Evolutionary conservation across 2,113 vertebrate species (phyloP), one percentile per base, ranked within the genome.

Genomic region (Aphyosemion australe): DNA sequence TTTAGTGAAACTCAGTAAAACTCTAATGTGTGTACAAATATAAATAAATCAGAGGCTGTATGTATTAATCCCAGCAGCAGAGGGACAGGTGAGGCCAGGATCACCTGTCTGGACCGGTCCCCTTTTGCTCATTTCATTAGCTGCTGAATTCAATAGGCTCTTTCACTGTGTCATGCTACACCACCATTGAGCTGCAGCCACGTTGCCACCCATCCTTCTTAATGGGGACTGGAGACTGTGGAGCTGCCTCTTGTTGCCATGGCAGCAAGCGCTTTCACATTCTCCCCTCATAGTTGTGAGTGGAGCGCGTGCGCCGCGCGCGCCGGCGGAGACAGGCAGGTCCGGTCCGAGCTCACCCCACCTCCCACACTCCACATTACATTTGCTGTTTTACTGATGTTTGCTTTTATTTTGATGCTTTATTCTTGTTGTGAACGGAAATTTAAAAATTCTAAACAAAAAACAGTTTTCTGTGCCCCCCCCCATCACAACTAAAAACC

Each of bases 221-320:
- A 91, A 90, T 90, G 89, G 87, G 87, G 84, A 80, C 83, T 79
- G 74, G 82, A 87, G 87, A 80, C 85, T 74, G 84, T 88, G 87
- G 88, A 90, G 83, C 89, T 86, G 87, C 76, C 88, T 56, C 53
- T 82, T 91, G 90, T 92, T 90, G 88, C 87, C 89, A 93, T 93
- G 88, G 91, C 90, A 92, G 90, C 88, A 69, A 67, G 84, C 53
- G 65, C 79, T 89, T 91, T 90, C 85, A 76, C 89, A 91, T 91
- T 92, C 90, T 88, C 87, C 74, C 85, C 89, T 90, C 90, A 90
- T 84, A 86, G 72, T 39, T 26, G 69, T 73, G 71, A 82, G 72
- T 53, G 46, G 75, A 78, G 72, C 70, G 34, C 65, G 47, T 59
- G 73, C 26, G 26, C 26, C 26, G n/a, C n/a, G n/a, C n/a, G n/a